Base-by-base conservation (phyloP, 1,140 invertebrate genomes). In the Ceratitis capitata region DNA sequence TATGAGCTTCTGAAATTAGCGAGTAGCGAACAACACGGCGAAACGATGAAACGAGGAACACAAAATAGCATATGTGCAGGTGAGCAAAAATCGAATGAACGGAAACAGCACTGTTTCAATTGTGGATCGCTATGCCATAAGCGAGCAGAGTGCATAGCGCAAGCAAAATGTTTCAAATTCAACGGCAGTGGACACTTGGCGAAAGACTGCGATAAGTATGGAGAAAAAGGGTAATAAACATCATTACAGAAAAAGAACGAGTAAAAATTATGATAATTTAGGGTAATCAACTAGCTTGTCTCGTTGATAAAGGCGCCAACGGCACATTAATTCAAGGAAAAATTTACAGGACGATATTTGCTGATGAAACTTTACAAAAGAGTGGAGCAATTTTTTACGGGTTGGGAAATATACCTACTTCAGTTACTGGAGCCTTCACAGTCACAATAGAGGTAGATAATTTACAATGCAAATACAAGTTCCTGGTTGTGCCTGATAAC, bases 101-200 rank as follows among this genome's bases (percentile, higher is more conserved):
- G 3, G 32, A 26, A 78, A 6, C n/a, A n/a, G 61, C 53, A 39
- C 42, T 86, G 86, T 32, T 86, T 82, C 29, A 86, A 86, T 39
- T 86, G 84, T 83, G 74, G 84, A 1, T 86, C 86, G 3, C 19
- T 12, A 35, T 53, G 58, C 4, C 84, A 86, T 35, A 42, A 35
- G 29, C 49, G 86, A 61, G 64, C 82, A 83, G 84, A 86, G 35
- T 86, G 78, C 26, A 82, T 49, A 16, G 23, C 32, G 7, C 74
- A 86, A 83, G 85, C 84, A n/a, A 86, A 86, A 69, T 86, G 86
- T 45, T 86, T 86, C 78, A 85, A 85, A 69, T 85, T 84, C 35
- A 35, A 78, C 47, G 26, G 47, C 14, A 85, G 16, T 42, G 86
- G 86, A 26, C 86, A 86, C 53, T 85, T 86, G 23, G 82, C 84